Conservation (phyloP, 2,113 vertebrate species). For the Herpailurus yagouaroundi region DNA sequence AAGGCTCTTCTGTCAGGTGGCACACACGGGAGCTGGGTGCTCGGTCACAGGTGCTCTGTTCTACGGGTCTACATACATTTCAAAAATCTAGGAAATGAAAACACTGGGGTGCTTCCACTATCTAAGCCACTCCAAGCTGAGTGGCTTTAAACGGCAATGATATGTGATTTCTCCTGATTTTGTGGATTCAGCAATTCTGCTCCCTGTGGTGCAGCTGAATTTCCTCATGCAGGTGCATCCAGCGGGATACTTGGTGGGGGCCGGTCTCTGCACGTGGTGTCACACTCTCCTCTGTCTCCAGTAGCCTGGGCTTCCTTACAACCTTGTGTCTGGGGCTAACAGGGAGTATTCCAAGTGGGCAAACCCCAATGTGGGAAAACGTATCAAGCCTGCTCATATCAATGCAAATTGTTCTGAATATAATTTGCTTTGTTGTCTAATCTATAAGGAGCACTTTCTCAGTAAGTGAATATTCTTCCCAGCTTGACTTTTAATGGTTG, state of each 20-base stretch:
- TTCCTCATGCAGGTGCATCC: neutral
- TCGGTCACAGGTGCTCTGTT: neutral
- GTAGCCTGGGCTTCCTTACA: neutral
- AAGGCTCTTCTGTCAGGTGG: neutral
- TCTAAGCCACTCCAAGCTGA: neutral
- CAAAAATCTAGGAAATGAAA: neutral
- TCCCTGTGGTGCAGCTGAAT: neutral
- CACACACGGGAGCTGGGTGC: neutral
- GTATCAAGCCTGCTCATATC: neutral
- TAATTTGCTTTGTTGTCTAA: neutral
- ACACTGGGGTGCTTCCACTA: neutral
- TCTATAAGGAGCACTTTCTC: neutral
- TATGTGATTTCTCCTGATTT: neutral
- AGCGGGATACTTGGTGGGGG: neutral
- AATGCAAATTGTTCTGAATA: neutral
- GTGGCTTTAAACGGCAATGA: neutral
- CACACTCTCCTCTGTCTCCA: neutral
- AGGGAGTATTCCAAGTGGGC: neutral
- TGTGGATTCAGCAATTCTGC: neutral
- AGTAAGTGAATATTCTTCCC: neutral
- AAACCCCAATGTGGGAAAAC: neutral
- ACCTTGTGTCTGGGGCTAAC: fast-evolving
- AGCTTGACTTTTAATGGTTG: neutral
- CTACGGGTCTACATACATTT: neutral
- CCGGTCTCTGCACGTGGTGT: neutral